These are phyloP conservation scores for Austrolebias charrua DNA, from an alignment of 2,797 vertebrate genomes.

Conservation along the genomic window DNA sequence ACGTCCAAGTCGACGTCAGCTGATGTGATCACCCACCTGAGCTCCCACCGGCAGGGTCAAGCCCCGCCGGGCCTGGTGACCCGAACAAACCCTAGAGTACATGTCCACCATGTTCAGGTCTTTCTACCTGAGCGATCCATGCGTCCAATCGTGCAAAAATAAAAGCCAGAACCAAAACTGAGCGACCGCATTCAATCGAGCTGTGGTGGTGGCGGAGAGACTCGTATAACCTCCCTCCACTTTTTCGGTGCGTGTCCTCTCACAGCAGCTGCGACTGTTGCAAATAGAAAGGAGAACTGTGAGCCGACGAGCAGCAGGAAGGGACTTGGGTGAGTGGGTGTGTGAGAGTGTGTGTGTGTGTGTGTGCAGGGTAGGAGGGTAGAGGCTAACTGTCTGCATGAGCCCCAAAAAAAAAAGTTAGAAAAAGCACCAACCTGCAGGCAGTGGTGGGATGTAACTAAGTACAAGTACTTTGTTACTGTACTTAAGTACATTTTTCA, in stretches of 20 bases:
- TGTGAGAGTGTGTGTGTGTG: conserved; percentile 38
- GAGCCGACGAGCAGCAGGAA: conserved; percentile 67
- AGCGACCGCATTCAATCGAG: neutral
- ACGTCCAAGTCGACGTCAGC: neutral
- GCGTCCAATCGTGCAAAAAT: conserved; percentile 22
- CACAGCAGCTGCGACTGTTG: conserved; percentile 59
- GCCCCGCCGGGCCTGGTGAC: conserved; percentile 41
- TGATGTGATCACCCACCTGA: conserved; percentile 67
- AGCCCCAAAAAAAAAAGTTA: conserved; percentile 12
- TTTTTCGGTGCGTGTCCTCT: conserved; percentile 39
- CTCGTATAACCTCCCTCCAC: too few species aligned
- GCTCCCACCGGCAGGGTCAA: conserved; percentile 48
- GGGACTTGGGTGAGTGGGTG: conserved; percentile 34
- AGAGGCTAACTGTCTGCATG: conserved; percentile 58
- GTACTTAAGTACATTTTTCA: too few species aligned
- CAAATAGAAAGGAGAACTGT: conserved; percentile 74
- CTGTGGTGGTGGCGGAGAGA: conserved; percentile 12
- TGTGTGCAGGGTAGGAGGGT: conserved; percentile 37
- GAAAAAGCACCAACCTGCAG: conserved; percentile 17
- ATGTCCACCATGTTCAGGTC: conserved; percentile 65
- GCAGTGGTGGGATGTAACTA: neutral
- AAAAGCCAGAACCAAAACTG: neutral
- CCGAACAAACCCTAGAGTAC: conserved; percentile 53
- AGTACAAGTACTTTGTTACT: too few species aligned
- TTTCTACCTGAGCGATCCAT: conserved; percentile 34